Percentiles rank a stretch among this genome's conserved stretches.
These are phyloP conservation scores for Gasterosteus aculeatus DNA, from an alignment of 2,113 vertebrate genomes.

Conservation along the genomic window DNA sequence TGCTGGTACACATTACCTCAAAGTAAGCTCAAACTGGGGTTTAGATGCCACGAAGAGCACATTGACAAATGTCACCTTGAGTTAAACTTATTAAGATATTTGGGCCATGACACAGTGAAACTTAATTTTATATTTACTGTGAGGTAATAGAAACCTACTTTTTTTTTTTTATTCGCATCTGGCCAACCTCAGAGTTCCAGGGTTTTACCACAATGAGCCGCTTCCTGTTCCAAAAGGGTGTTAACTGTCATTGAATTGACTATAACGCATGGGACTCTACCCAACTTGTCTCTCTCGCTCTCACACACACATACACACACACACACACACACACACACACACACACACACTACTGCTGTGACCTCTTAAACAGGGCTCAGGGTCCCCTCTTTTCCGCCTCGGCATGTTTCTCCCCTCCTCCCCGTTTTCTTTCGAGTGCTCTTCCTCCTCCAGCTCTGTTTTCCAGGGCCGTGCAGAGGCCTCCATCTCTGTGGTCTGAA, in stretches of 20 bases:
- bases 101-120: slow-evolving; percentile 33
- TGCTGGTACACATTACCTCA: neutral
- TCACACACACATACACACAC: neutral
- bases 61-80: slow-evolving; percentile 23
- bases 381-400: slow-evolving; percentile 31
- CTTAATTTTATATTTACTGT: slow-evolving; percentile 9
- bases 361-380: slow-evolving; percentile 51
- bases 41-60: slow-evolving; percentile 14
- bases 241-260: slow-evolving; percentile 29
- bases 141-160: neutral
- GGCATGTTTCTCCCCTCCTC: slow-evolving; percentile 43
- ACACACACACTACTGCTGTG: slow-evolving; percentile 7
- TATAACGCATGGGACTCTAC: slow-evolving; percentile 49
- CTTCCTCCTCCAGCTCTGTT: slow-evolving; percentile 56
- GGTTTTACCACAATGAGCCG: slow-evolving; percentile 28
- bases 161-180: neutral
- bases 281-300: slow-evolving; percentile 7
- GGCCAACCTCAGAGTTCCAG: neutral
- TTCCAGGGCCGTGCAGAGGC: slow-evolving; percentile 63
- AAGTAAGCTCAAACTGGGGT: neutral
- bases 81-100: slow-evolving; percentile 28
- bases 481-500: slow-evolving; percentile 53
- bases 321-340: neutral
- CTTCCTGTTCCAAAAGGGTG: slow-evolving; percentile 47
- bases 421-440: slow-evolving; percentile 20